Conservation (phyloP, 2,797 vertebrate species). For the Tinamus major region DNA sequence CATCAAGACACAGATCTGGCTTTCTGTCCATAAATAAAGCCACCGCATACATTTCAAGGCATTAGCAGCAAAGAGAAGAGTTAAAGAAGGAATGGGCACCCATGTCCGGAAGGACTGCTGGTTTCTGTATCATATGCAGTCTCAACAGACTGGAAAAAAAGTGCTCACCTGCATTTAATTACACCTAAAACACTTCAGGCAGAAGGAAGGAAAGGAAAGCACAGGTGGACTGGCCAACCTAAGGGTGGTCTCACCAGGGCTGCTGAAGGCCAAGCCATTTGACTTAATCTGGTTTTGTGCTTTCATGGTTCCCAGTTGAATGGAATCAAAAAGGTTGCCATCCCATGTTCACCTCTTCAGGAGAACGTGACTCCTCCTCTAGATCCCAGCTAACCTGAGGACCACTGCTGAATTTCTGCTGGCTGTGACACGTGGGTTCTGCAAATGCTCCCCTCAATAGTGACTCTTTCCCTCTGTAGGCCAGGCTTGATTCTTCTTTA, state of each 20-base stretch:
- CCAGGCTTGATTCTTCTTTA: background rate
- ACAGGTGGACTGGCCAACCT: accelerated
- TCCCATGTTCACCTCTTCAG: background rate
- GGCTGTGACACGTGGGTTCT: background rate
- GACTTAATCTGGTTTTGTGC: background rate
- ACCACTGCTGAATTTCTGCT: background rate
- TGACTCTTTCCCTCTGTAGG: background rate
- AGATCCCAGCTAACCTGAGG: background rate
- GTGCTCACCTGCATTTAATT: background rate
- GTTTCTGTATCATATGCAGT: accelerated
- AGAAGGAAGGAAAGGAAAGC: background rate
- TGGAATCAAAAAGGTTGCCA: background rate
- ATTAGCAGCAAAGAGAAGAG: background rate
- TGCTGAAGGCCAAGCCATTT: background rate
- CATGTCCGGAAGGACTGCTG: background rate
- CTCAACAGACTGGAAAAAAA: background rate
- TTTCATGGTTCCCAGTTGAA: accelerated
- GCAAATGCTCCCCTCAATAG: background rate
- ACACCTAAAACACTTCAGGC: background rate
- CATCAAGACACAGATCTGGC: background rate
- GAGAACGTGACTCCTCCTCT: background rate
- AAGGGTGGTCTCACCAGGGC: background rate
- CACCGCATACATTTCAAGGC: background rate
- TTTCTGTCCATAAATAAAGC: background rate
- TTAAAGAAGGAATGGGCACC: accelerated